Percentiles rank a stretch among this genome's conserved stretches.
phyloP scores from a whole-genome alignment of 2,113 vertebrate species.

The Delphinapterus leucas region DNA sequence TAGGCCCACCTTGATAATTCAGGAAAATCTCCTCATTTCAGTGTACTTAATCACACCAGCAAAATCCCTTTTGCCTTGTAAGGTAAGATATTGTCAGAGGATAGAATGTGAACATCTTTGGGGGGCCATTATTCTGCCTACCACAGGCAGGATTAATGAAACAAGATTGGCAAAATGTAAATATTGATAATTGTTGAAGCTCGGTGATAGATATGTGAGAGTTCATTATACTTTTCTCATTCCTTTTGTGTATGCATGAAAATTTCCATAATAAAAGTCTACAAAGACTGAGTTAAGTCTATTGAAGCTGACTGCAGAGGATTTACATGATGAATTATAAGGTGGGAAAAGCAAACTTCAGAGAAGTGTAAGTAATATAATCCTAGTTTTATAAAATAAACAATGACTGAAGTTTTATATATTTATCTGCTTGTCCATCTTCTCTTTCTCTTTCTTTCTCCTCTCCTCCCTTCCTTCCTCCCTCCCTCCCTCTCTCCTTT shows the following conservation, averaged over 20 bases:
- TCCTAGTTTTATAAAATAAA: constrained; percentile 42
- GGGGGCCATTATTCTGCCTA: not conserved
- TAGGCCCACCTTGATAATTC: not conserved
- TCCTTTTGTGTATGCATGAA: not conserved
- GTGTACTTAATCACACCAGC: not conserved
- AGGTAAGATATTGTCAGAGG: not conserved
- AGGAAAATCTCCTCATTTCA: not conserved
- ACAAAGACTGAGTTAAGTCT: constrained; percentile 18
- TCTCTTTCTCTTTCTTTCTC: not conserved
- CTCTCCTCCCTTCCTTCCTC: too few relatives aligned
- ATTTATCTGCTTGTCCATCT: not conserved
- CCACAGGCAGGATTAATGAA: not conserved
- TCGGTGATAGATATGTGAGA: not conserved
- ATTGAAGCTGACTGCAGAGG: not conserved
- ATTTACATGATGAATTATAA: not conserved
- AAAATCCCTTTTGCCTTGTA: not conserved
- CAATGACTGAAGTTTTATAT: not conserved
- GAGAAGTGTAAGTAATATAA: not conserved
- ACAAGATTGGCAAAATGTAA: not conserved
- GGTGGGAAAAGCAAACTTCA: constrained; percentile 17
- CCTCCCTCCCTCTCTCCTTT: accelerated
- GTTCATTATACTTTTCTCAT: not conserved
- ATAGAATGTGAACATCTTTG: not conserved
- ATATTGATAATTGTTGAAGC: not conserved
- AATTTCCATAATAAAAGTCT: constrained; percentile 18